A percentile compares a stretch with the other conserved stretches of the same genome.
phyloP scores from a whole-genome alignment of 2,888 invertebrate species.

The Leptopilina drosophilae region DNA sequence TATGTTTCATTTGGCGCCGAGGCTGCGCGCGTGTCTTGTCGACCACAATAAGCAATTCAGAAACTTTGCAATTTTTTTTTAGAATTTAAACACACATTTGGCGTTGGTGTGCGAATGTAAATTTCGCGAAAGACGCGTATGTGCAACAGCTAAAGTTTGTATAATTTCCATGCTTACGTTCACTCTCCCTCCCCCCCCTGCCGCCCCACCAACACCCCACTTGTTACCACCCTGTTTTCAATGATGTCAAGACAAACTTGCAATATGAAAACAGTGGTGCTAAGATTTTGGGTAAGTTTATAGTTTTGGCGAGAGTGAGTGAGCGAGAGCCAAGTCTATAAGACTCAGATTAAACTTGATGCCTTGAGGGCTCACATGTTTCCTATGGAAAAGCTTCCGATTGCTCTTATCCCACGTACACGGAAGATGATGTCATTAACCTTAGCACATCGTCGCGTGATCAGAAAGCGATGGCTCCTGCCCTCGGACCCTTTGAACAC shows the following conservation, averaged over 20 bases:
- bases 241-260: conserved; percentile 22
- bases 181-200: no score
- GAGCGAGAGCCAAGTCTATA: not conserved
- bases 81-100: not conserved
- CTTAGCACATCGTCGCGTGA: conserved; percentile 69
- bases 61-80: conserved; percentile 12
- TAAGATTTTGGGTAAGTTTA: conserved; percentile 27
- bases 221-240: not conserved
- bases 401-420: conserved; percentile 20
- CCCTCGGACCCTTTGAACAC: conserved; percentile 59
- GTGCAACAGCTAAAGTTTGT: not conserved
- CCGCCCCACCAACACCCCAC: no score
- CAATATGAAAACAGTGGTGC: conserved; percentile 17
- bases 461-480: conserved; percentile 63
- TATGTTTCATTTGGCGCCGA: not conserved
- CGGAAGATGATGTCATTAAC: conserved; percentile 69
- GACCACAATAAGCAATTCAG: conserved; percentile 11
- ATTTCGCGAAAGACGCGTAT: not conserved
- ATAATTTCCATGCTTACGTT: not conserved
- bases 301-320: not conserved
- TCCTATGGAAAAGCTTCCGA: not conserved
- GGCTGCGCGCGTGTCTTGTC: no score
- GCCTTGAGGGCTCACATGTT: not conserved
- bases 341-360: conserved; percentile 7
- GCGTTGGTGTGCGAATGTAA: not conserved